These are phyloP conservation scores for Drosophila neocordata DNA, from an alignment of 1,140 invertebrate genomes.

Conservation along the genomic window DNA sequence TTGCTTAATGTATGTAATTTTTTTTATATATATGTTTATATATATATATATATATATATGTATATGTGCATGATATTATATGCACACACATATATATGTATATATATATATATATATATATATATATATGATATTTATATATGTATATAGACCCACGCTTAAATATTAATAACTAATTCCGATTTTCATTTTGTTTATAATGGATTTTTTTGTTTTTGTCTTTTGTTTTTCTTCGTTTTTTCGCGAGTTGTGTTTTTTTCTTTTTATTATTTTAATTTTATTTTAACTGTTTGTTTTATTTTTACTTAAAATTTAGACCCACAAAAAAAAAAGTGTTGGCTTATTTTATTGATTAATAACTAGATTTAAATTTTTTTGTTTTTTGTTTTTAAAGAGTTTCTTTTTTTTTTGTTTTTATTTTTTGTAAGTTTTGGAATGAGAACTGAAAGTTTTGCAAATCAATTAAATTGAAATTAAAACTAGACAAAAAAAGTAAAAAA, in stretches of 20 bases:
- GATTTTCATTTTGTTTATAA: constrained; percentile 43
- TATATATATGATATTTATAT: constrained; percentile 33
- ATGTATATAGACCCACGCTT: constrained; percentile 54
- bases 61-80: constrained; percentile 37
- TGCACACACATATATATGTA: constrained; percentile 15
- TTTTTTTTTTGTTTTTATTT: constrained; percentile 35
- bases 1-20: constrained; percentile 59
- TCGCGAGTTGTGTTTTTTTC: constrained; percentile 12
- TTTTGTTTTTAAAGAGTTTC: constrained; percentile 22
- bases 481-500: constrained; percentile 70
- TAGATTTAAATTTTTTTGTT: constrained; percentile 56
- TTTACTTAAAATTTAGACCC: constrained; percentile 48
- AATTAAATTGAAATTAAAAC: constrained; percentile 77
- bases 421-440: constrained; percentile 23
- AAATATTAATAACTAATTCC: constrained; percentile 67
- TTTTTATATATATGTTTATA: constrained; percentile 50
- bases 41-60: constrained; percentile 47
- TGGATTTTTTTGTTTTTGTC: constrained; percentile 3
- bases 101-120: constrained; percentile 22
- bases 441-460: constrained; percentile 69
- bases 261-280: constrained; percentile 13
- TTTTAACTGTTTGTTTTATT: not conserved
- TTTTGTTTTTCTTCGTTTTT: constrained; percentile 7
- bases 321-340: constrained; percentile 47
- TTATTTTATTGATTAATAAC: constrained; percentile 58